A percentile compares a stretch with the other conserved stretches of the same genome.
These are phyloP conservation scores for Alloscopus bannaensis DNA, from an alignment of 2,888 invertebrate species.

Conservation along the genomic window DNA sequence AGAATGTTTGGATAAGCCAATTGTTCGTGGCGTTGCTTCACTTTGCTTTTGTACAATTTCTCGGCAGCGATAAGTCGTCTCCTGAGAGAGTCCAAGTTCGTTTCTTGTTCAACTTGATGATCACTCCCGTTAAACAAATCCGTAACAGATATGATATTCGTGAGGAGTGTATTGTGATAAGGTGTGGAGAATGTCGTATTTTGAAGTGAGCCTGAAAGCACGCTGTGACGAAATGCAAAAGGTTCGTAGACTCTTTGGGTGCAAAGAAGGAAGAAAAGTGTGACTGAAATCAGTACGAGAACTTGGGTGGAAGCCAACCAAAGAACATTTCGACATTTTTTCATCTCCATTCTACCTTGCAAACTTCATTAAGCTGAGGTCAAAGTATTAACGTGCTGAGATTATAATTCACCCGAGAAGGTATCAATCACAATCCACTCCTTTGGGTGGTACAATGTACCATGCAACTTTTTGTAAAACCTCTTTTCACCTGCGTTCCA, in stretches of 20 bases:
- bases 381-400: neutral
- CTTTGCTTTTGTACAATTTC: neutral
- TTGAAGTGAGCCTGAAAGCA: neutral
- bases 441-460: conserved; percentile 19
- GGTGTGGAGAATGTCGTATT: neutral
- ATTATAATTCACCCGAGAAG: conserved; percentile 22
- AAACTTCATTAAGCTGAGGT: neutral
- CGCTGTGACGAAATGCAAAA: neutral
- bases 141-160: neutral
- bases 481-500: neutral
- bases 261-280: neutral
- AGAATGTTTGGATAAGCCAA: neutral
- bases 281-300: neutral
- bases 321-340: neutral
- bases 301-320: neutral
- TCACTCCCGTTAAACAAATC: neutral
- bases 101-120: neutral
- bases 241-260: neutral
- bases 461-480: conserved; percentile 5
- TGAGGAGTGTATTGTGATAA: conserved; percentile 10
- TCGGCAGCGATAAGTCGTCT: neutral
- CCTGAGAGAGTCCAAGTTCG: neutral
- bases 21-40: neutral
- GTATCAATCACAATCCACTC: conserved; percentile 32
- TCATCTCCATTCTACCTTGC: neutral